Base-by-base conservation (phyloP, 1,140 invertebrate species). In the Caenorhabditis briggsae region DNA sequence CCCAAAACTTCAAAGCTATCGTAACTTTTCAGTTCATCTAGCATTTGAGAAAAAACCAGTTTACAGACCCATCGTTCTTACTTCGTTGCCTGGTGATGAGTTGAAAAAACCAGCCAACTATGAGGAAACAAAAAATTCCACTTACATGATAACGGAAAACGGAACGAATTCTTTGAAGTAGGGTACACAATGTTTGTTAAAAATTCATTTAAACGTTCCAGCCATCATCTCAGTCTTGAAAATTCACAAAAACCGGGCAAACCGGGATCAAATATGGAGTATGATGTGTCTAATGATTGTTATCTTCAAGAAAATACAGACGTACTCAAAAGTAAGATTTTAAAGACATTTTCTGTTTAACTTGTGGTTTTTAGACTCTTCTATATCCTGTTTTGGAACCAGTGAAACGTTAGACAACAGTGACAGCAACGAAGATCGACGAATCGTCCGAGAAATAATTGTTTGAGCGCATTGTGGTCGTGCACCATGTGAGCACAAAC, bases 391-490 rank as follows among this genome's bases (percentile, higher is more conserved):
- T 41, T 78, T 78, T 78, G 46, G 25, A 20, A 78, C 48, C 70
- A n/a, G 43, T 78, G 70, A 78, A 7, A 18, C 46, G 23, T 23
- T 53, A n/a, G 70, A 78, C 2, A 78, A 53, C 33, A 23, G 70
- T 78, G 78, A 82, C 16, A 20, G 11, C 16, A 53, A 50, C 20
- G 86, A 82, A 41, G 82, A 82, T 65, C 56, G 86, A 65, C 78
- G 86, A 65, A 65, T 87, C 20, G 56, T 87, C 12, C 33, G 86
- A 33, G 86, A 87, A 43, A 87, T 87, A 25, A 87, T 87, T 58
- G 86, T 87, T 48, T 87, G 50, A 70, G 12, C 23, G 33, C 8
- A 18, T 25, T 14, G n/a, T 46, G 6, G 12, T 41, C 25, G 12
- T 9, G 9, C 61, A 12, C 16, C 16, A 20, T 78, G 18, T 41